These are phyloP conservation scores for Pediacus dermestoides DNA, from an alignment of 2,888 invertebrate genomes.

Conservation along the genomic window DNA sequence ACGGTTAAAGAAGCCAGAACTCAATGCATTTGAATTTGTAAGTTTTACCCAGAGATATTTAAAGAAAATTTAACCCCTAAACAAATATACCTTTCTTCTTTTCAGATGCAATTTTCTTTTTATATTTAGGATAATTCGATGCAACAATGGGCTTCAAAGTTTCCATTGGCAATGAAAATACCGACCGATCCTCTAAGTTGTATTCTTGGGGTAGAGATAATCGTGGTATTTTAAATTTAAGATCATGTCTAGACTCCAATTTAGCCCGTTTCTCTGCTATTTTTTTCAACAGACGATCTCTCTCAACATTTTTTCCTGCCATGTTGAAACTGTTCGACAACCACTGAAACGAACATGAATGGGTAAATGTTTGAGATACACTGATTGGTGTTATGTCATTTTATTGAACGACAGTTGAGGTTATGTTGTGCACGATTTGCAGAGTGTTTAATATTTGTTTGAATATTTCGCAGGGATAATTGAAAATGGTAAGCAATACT, in stretches of 20 bases:
- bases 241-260: conserved; percentile 50
- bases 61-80: too few species aligned
- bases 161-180: conserved; percentile 64
- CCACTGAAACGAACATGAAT: too few species aligned
- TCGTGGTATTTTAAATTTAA: conserved; percentile 56
- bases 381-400: too few species aligned
- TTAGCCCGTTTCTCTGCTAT: conserved; percentile 47
- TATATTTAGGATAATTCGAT: conserved; percentile 43
- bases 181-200: conserved; percentile 55
- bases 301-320: conserved; percentile 40
- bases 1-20: too few species aligned
- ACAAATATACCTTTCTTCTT: conserved; percentile 42
- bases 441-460: too few species aligned
- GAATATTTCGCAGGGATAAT: too few species aligned
- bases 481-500: too few species aligned
- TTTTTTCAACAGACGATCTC: conserved; percentile 50
- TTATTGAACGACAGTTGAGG: too few species aligned
- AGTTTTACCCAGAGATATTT: too few species aligned
- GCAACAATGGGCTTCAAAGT: conserved; percentile 48
- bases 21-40: too few species aligned
- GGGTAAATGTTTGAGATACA: conserved; percentile 3
- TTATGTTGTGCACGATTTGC: too few species aligned
- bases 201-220: conserved; percentile 57
- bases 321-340: conserved; percentile 16
- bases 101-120: conserved; percentile 43